phyloP scores from a whole-genome alignment of 2,797 vertebrate genomes.

The Coendou prehensilis region DNA sequence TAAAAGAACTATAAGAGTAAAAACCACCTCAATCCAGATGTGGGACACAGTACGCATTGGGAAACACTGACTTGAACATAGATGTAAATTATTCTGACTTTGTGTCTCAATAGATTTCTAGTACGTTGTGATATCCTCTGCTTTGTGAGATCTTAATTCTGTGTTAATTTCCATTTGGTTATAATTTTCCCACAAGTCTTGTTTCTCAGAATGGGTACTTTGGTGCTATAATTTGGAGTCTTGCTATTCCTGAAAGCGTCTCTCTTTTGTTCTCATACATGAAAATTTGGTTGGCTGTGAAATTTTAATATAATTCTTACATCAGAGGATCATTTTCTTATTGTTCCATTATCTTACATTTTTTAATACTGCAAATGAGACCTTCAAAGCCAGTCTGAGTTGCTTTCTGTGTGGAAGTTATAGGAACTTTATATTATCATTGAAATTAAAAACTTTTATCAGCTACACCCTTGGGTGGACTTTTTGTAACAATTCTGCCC shows the following conservation, averaged over 20 bases:
- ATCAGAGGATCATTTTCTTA: background rate
- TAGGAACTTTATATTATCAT: background rate
- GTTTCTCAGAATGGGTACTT: background rate
- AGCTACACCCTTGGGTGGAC: background rate
- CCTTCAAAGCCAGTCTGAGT: background rate
- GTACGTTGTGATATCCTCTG: background rate
- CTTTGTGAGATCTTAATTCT: constrained; percentile 35
- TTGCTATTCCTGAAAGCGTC: background rate
- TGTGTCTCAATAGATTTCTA: constrained; percentile 19
- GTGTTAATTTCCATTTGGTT: constrained; percentile 12
- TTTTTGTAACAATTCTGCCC: background rate
- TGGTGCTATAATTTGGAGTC: background rate
- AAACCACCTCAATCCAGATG: background rate
- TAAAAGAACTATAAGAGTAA: constrained; percentile 38
- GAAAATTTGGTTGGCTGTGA: background rate
- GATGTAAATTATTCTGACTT: background rate
- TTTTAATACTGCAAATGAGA: constrained; percentile 10
- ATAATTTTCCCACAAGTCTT: constrained; percentile 19
- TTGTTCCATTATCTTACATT: background rate
- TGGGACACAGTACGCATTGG: background rate
- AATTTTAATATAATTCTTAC: constrained; percentile 49
- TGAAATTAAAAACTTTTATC: constrained; percentile 43
- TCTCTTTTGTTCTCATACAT: background rate
- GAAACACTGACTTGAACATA: background rate
- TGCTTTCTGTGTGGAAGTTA: background rate